phyloP scores from a whole-genome alignment of 1,140 invertebrate genomes.

The Cotesia chilonis region DNA sequence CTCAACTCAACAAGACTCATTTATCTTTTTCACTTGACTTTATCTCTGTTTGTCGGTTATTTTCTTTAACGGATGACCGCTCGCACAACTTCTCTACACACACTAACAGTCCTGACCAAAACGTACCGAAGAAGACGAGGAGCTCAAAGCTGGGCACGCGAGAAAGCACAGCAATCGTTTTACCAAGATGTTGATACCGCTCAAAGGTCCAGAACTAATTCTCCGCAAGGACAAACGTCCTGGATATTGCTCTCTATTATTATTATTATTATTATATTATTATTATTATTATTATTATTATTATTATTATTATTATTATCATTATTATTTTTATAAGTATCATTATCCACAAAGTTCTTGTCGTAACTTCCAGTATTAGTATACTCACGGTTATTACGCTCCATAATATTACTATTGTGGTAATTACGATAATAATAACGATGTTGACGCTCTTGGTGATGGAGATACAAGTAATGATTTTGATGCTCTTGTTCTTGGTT shows the following conservation, averaged over 20 bases:
- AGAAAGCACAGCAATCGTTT: conserved; percentile 57
- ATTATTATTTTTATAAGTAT: background rate
- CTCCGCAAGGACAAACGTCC: conserved; percentile 41
- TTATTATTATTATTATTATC: conserved; percentile 4
- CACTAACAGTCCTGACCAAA: conserved; percentile 39
- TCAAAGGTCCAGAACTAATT: conserved; percentile 47
- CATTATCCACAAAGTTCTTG: conserved; percentile 36
- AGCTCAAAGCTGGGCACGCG: conserved; percentile 45
- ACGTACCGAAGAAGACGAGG: conserved; percentile 33
- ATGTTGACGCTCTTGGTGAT: conserved; percentile 35
- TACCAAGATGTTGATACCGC: conserved; percentile 52
- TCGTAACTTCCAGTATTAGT: conserved; percentile 31
- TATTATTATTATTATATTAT: conserved; percentile 14
- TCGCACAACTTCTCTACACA: too few species aligned
- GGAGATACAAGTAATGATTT: conserved; percentile 28
- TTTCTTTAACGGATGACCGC: too few species aligned
- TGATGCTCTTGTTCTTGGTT: conserved; percentile 23
- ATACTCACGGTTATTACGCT: conserved; percentile 33
- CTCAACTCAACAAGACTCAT: too few species aligned
- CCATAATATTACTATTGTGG: conserved; percentile 32
- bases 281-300: conserved; percentile 10
- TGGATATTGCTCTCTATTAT: conserved; percentile 37
- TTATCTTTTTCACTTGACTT: too few species aligned
- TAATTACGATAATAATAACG: conserved; percentile 38
- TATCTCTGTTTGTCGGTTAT: too few species aligned